Conservation (phyloP, 2,888 invertebrate genomes). For the Agapetus fuscipes region DNA sequence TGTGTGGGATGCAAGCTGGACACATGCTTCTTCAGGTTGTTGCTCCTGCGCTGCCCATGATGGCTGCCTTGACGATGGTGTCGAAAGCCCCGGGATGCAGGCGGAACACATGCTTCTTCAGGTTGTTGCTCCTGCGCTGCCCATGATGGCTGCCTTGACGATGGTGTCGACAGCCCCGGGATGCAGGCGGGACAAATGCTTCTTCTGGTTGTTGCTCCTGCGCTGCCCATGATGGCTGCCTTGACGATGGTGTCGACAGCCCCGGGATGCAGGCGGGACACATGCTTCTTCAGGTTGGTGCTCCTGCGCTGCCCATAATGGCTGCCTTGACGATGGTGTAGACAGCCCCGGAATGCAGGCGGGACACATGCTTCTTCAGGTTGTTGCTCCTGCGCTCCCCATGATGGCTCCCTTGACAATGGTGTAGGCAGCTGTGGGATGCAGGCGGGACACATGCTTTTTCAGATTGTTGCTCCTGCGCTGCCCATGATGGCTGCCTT, state of each 20-base stretch:
- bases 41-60: too few relatives aligned
- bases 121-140: constrained; percentile 27
- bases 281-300: constrained; percentile 42
- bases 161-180: constrained; percentile 22
- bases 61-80: constrained; percentile 12
- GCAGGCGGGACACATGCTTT: constrained; percentile 34
- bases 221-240: constrained; percentile 4
- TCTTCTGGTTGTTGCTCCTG: constrained; percentile 42
- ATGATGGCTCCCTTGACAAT: constrained; percentile 7
- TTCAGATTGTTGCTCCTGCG: too few relatives aligned
- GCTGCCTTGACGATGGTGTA: constrained; percentile 17
- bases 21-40: too few relatives aligned
- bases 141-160: constrained; percentile 5
- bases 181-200: constrained; percentile 34
- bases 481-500: constrained; percentile 6
- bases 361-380: constrained; percentile 37
- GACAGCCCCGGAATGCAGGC: constrained; percentile 28
- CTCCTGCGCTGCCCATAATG: constrained; percentile 24
- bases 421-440: constrained; percentile 25
- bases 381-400: too few relatives aligned
- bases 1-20: too few relatives aligned
- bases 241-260: constrained; percentile 19
- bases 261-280: constrained; percentile 29
- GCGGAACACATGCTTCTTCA: constrained; percentile 37
- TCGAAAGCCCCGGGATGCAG: constrained; percentile 27